phyloP scores from a whole-genome alignment of 1,140 invertebrate species.

The Magallana angulata region DNA sequence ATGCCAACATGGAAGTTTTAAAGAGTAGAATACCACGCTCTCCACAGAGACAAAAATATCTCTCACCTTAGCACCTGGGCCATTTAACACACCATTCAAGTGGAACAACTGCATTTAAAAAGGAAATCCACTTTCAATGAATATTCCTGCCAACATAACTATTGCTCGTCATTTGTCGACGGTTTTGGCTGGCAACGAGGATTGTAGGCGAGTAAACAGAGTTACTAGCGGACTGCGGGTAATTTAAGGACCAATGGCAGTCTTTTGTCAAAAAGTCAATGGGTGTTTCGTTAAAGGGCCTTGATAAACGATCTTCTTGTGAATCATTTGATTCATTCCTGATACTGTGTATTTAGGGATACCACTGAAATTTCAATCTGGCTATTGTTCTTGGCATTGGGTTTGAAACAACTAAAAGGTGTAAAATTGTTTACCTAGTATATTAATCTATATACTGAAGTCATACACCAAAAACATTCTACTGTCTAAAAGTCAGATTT shows the following conservation, averaged over 20 bases:
- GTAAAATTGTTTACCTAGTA: background rate
- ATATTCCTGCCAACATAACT: conserved; percentile 24
- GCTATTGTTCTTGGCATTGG: background rate
- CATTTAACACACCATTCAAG: conserved; percentile 30
- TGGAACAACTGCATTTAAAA: conserved; percentile 38
- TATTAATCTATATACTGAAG: background rate
- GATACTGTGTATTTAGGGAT: background rate
- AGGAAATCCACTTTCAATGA: conserved; percentile 36
- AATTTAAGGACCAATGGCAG: background rate
- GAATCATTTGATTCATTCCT: conserved; percentile 1
- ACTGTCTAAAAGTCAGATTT: too few relatives aligned
- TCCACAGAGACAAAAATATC: conserved; percentile 8
- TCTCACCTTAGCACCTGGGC: conserved; percentile 33
- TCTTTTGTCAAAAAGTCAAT: conserved; percentile 36
- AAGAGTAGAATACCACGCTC: conserved; percentile 16
- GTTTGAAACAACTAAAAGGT: background rate
- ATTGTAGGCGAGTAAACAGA: background rate
- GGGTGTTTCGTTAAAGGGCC: conserved; percentile 30
- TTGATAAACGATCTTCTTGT: conserved; percentile 28
- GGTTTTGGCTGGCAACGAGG: conserved; percentile 25
- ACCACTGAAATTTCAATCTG: background rate
- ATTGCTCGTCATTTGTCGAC: background rate
- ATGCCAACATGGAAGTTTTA: conserved; percentile 8
- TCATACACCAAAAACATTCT: too few relatives aligned
- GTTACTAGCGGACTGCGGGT: conserved; percentile 20